A percentile compares a stretch with the other conserved stretches of the same genome.
Conservation (phyloP, 2,888 invertebrate genomes). For the Mimumesa dahlbomi region DNA sequence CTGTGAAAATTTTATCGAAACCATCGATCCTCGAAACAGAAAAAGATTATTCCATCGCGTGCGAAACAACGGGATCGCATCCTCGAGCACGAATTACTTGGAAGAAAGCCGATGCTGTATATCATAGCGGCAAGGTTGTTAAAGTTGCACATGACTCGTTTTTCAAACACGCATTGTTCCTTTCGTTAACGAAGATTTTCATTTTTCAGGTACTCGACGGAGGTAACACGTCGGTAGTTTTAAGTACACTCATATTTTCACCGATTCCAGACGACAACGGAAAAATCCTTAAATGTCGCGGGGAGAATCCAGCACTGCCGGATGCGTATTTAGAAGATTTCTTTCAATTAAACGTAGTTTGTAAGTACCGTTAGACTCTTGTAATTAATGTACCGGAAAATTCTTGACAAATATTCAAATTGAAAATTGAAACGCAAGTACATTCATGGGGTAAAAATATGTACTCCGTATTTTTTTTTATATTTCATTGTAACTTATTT, state of each 20-base stretch:
- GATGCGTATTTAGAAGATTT: slow-evolving; percentile 90
- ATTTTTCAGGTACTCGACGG: slow-evolving; percentile 61
- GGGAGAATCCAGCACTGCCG: slow-evolving; percentile 90
- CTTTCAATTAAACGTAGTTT: slow-evolving; percentile 91
- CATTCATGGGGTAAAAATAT: too few species aligned
- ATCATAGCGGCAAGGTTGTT: slow-evolving; percentile 89
- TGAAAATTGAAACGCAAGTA: too few species aligned
- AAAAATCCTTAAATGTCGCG: slow-evolving; percentile 91
- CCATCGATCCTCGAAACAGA: slow-evolving; percentile 89
- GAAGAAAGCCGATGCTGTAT: slow-evolving; percentile 90
- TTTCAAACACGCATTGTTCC: background rate
- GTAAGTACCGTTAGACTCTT: slow-evolving; percentile 84
- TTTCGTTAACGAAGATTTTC: background rate
- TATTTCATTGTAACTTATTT: too few species aligned
- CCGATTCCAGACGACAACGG: slow-evolving; percentile 93
- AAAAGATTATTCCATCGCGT: slow-evolving; percentile 89
- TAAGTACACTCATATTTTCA: slow-evolving; percentile 89
- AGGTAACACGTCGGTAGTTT: slow-evolving; percentile 85
- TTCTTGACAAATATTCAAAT: too few species aligned
- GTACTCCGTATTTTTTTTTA: too few species aligned
- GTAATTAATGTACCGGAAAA: too few species aligned
- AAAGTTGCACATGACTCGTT: background rate
- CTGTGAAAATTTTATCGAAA: slow-evolving; percentile 89
- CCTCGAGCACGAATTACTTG: slow-evolving; percentile 92
- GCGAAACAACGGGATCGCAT: slow-evolving; percentile 92